phyloP scores from a whole-genome alignment of 2,113 vertebrate species.

The Podiceps cristatus region DNA sequence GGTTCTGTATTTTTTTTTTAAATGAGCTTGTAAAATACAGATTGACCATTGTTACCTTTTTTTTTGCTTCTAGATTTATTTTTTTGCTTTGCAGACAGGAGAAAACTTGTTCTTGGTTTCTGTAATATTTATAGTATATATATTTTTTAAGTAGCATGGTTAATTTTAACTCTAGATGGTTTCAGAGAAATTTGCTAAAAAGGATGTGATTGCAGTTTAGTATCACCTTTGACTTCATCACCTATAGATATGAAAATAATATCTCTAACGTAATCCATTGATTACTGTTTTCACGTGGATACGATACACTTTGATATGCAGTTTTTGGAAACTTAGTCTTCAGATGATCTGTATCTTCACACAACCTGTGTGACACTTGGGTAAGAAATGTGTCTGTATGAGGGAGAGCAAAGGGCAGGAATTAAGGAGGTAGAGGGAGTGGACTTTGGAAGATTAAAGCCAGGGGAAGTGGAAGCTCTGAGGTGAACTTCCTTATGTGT shows the following conservation, averaged over 20 bases:
- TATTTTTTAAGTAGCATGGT: neutral
- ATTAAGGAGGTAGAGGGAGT: neutral
- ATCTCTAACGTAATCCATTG: accelerated
- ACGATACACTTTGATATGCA: neutral
- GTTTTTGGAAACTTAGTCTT: neutral
- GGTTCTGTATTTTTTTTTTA: neutral
- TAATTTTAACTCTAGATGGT: neutral
- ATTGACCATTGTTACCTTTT: neutral
- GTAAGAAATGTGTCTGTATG: neutral
- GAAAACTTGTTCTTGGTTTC: neutral
- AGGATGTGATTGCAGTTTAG: neutral
- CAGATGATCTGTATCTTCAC: neutral
- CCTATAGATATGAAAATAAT: too few species aligned
- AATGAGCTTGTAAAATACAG: neutral
- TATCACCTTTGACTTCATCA: neutral
- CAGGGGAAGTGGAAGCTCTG: neutral
- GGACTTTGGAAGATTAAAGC: neutral
- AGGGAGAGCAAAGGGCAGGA: neutral
- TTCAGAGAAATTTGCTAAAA: neutral
- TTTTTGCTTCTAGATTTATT: neutral
- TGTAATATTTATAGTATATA: neutral
- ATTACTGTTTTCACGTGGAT: neutral
- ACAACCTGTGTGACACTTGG: neutral
- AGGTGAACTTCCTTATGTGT: neutral
- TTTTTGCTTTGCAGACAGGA: neutral